phyloP scores from a whole-genome alignment of 2,888 invertebrate genomes.

The Drosophila neotestacea region DNA sequence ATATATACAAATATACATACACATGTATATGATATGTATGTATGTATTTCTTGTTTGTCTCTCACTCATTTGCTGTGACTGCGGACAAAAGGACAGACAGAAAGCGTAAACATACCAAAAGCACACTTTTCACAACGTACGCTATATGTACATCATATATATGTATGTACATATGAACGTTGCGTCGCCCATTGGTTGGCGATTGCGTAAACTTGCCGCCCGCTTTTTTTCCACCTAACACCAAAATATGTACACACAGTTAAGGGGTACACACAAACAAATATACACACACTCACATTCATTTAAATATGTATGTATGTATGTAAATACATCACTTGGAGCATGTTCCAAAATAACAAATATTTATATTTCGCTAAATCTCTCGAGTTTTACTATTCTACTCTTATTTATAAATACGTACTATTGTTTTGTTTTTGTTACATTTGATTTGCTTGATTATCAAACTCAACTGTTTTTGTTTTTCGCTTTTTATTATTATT shows the following conservation, averaged over 20 bases:
- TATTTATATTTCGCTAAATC: constrained; percentile 40
- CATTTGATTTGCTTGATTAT: constrained; percentile 58
- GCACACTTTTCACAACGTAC: constrained; percentile 77
- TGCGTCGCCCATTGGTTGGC: constrained; percentile 59
- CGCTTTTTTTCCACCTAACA: constrained; percentile 78
- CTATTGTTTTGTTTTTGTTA: constrained; percentile 49
- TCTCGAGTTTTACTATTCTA: constrained; percentile 24
- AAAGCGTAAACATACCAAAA: constrained; percentile 74
- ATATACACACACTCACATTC: constrained; percentile 18
- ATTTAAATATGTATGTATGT: constrained; percentile 8
- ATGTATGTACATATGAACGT: constrained; percentile 31
- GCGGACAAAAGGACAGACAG: constrained; percentile 51
- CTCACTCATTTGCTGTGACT: constrained; percentile 52
- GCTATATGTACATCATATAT: constrained; percentile 44
- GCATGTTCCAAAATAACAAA: constrained; percentile 69
- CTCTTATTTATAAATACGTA: constrained; percentile 50
- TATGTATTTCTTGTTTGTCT: constrained; percentile 63
- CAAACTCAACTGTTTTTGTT: constrained; percentile 72
- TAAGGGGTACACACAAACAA: constrained; percentile 41
- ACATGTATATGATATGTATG: constrained; percentile 32
- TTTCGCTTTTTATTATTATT: constrained; percentile 56
- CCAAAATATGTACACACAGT: constrained; percentile 76
- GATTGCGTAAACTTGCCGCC: constrained; percentile 81
- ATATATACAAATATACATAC: constrained; percentile 5
- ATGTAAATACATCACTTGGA: constrained; percentile 50